Conservation (phyloP, 37 sponge, comb jelly and placozoan species). For the Halisarca cf. caerulea region DNA sequence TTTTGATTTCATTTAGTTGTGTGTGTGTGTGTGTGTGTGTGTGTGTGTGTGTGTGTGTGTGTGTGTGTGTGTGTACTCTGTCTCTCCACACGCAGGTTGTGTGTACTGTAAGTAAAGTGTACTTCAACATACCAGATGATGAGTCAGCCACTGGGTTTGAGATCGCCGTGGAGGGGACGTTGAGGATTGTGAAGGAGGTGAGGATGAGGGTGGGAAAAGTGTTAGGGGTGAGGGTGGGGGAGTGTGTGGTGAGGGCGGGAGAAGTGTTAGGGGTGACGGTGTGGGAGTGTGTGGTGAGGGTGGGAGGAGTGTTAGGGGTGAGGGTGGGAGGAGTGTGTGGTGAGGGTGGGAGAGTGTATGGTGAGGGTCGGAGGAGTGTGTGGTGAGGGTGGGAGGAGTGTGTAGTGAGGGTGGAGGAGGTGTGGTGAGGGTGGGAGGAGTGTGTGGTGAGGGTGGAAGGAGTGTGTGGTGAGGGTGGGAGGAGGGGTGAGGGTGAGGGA, state of each 20-base stretch:
- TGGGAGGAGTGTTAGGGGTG: background rate
- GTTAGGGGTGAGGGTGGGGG: background rate
- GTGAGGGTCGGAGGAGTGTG: no score
- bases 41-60: no score
- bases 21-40: background rate
- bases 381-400: no score
- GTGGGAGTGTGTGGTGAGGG: background rate
- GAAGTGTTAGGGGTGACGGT: background rate
- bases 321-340: constrained; percentile 10
- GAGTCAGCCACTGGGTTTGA: constrained; percentile 74
- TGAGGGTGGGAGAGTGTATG: background rate
- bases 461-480: no score
- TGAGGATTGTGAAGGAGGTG: constrained; percentile 60
- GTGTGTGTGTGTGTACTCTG: no score
- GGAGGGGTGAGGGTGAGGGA: no score
- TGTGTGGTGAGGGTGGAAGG: no score
- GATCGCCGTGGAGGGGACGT: constrained; percentile 54
- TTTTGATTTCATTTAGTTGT: background rate
- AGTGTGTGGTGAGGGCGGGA: background rate
- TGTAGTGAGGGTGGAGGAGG: no score
- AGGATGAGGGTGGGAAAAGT: background rate
- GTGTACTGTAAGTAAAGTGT: constrained; percentile 37
- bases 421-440: no score
- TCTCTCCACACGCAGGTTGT: no score
- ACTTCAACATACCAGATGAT: constrained; percentile 67